A percentile compares a stretch with the other conserved stretches of the same genome.
Evolutionary conservation across 2,888 invertebrate genomes (phyloP).

Genomic region (Dioctria linearis): DNA sequence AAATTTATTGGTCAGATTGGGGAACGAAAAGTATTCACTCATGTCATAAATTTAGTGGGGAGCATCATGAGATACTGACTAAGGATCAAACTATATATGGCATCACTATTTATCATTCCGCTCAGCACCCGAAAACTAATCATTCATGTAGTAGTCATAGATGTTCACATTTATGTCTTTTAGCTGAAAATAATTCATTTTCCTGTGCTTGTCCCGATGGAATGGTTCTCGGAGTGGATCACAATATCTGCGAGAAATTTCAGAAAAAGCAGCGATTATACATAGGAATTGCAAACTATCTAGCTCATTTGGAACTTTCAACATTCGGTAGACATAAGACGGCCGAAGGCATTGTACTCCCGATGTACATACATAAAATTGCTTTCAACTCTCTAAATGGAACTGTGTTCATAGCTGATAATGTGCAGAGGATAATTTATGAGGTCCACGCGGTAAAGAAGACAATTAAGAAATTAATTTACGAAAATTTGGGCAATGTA

Average conservation of each 20-base stretch:
- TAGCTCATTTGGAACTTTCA: constrained; percentile 78
- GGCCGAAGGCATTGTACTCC: constrained; percentile 71
- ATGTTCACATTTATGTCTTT: constrained; percentile 86
- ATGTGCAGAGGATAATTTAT: constrained; percentile 70
- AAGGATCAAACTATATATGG: constrained; percentile 73
- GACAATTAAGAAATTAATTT: constrained; percentile 65
- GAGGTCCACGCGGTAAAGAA: constrained; percentile 67
- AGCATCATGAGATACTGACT: constrained; percentile 74
- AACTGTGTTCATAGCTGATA: constrained; percentile 73
- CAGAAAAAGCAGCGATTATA: constrained; percentile 67
- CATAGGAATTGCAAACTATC: constrained; percentile 73
- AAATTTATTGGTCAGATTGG: constrained; percentile 94
- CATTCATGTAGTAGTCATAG: constrained; percentile 64
- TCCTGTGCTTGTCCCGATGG: constrained; percentile 85
- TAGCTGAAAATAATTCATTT: constrained; percentile 74
- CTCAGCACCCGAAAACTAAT: constrained; percentile 73
- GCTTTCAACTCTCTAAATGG: constrained; percentile 77
- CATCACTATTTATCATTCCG: constrained; percentile 83
- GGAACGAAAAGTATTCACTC: constrained; percentile 80
- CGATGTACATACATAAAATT: constrained; percentile 77
- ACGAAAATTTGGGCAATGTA: constrained; percentile 72
- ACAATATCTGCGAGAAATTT: constrained; percentile 74
- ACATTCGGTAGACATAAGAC: constrained; percentile 78
- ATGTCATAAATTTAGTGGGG: constrained; percentile 84
- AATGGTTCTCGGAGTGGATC: constrained; percentile 75